These are phyloP conservation scores for Thyatira batis DNA, from an alignment of 2,888 invertebrate species.

Conservation along the genomic window DNA sequence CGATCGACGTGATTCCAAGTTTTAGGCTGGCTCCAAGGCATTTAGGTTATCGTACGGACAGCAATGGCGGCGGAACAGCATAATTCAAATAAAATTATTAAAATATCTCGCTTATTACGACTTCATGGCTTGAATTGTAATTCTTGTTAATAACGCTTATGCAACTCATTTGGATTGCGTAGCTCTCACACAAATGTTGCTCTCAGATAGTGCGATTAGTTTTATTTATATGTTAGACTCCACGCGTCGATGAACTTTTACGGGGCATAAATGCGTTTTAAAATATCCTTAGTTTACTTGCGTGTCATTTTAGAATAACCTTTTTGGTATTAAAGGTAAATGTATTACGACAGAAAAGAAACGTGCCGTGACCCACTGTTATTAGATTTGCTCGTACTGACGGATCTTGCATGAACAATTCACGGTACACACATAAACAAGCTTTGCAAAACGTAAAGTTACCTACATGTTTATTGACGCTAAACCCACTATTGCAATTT, in stretches of 20 bases:
- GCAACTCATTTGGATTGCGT: not conserved
- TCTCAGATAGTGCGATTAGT: not conserved
- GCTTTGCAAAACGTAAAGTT: not conserved
- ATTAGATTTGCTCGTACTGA: not conserved
- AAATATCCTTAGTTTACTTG: not conserved
- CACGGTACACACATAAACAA: not conserved
- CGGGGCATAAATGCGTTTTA: not conserved
- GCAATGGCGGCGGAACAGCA: not conserved
- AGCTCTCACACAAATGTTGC: not conserved
- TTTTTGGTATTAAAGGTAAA: not conserved
- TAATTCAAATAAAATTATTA: not conserved
- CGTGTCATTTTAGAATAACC: not conserved
- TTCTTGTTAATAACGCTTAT: not conserved
- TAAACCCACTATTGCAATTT: conserved; percentile 20
- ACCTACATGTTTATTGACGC: not conserved
- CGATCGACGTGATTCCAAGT: conserved; percentile 7
- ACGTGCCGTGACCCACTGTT: not conserved
- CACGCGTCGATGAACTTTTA: not conserved
- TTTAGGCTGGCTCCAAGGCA: not conserved
- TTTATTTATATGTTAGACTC: not conserved
- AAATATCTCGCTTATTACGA: not conserved
- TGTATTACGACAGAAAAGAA: not conserved
- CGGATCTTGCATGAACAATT: not conserved
- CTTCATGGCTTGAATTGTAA: not conserved
- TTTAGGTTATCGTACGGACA: not conserved